Base-by-base conservation (phyloP, 2,797 vertebrate genomes). In the Cyprinodon diabolis region DNA sequence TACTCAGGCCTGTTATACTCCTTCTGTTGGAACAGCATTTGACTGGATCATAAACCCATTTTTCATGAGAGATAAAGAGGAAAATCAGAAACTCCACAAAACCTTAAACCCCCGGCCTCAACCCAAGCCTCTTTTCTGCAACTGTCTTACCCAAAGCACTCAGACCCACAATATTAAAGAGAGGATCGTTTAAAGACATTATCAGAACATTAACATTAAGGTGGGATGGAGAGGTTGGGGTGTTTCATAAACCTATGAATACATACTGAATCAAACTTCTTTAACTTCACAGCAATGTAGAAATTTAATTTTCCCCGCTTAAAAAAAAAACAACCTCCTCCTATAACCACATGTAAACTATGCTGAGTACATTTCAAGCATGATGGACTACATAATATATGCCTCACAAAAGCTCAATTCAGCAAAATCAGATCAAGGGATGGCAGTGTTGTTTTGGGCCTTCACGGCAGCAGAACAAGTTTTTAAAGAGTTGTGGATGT, bases 1-100 rank as follows among this genome's bases (percentile, higher is more conserved):
- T 1, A 5, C 21, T 47, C 51, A 71, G 81, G 66, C 72, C 78
- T 68, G 70, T 63, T 49, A 57, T 30, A 37, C 47, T 68, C 77
- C 69, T 76, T 23, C 66, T 74, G 69, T 77, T 68, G 49, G 69
- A 81, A 86, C 76, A 71, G 63, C 80, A 77, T 87, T 60, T 80
- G 68, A 84, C 80, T 49, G 57, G 82, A 84, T 82, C 78, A 84
- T 91, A 92, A 92, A 91, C 80, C 40, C 83, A 88, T 88, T 79
- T 91, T 86, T 80, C 47, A 76, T 70, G 72, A 90, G 54, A 76
- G 62, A 66, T 66, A 66, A 71, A 88, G 92, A 93, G 75, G 76
- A 90, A 93, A 93, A 92, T 84, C 94, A 94, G 93, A 91, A 87
- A 89, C 87, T 66, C 77, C 86, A 87, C 84, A 71, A 68, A 68